A percentile compares a stretch with the other conserved stretches of the same genome.
phyloP scores from a whole-genome alignment of 1,140 invertebrate genomes.

The Leguminivora glycinivorella region DNA sequence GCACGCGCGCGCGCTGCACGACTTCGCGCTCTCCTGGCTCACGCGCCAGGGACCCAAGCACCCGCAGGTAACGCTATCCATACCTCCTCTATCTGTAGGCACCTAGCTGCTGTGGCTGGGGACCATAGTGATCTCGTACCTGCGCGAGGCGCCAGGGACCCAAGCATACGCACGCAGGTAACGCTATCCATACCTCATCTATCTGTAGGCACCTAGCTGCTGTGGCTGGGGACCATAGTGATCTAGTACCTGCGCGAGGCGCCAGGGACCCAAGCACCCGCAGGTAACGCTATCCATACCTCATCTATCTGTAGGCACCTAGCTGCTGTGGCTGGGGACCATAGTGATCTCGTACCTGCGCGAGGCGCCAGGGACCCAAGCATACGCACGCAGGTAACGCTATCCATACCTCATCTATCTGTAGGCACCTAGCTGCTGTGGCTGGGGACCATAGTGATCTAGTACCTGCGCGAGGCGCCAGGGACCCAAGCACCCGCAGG shows the following conservation, averaged over 20 bases:
- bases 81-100: no score
- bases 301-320: no score
- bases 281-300: conserved; percentile 84
- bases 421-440: no score
- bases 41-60: conserved; percentile 95
- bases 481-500: conserved; percentile 93
- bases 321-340: conserved; percentile 92
- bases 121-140: conserved; percentile 91
- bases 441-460: no score
- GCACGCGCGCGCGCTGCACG: conserved; percentile 86
- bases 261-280: conserved; percentile 94
- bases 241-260: conserved; percentile 82
- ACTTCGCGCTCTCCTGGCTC: conserved; percentile 91
- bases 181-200: no score
- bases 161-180: conserved; percentile 81
- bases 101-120: conserved; percentile 91
- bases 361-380: conserved; percentile 83
- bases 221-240: no score
- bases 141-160: conserved; percentile 87
- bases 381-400: conserved; percentile 82
- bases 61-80: conserved; percentile 88
- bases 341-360: conserved; percentile 92
- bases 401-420: no score
- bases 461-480: conserved; percentile 86
- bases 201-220: no score